A percentile compares a stretch with the other conserved stretches of the same genome.
These are phyloP conservation scores for Autographa pulchrina DNA, from an alignment of 2,888 invertebrate genomes.

Conservation along the genomic window DNA sequence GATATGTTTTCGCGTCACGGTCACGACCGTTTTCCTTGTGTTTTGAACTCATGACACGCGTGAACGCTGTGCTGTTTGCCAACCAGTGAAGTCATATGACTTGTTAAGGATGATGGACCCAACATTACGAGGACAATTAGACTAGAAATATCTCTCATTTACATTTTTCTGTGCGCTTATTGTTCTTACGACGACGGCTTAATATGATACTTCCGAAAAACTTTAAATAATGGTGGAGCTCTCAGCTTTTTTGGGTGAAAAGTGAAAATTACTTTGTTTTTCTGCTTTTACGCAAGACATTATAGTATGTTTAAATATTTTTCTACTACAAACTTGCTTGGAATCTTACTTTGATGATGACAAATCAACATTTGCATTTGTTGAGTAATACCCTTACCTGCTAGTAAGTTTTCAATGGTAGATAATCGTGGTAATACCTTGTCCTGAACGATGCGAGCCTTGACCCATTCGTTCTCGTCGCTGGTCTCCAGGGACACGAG, in stretches of 20 bases:
- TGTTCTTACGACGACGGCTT: not conserved
- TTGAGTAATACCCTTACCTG: no score
- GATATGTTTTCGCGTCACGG: slow-evolving; percentile 67
- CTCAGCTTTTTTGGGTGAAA: not conserved
- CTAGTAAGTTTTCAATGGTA: no score
- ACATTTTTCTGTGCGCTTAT: slow-evolving; percentile 24
- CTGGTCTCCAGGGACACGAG: slow-evolving; percentile 95
- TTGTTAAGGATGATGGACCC: slow-evolving; percentile 65
- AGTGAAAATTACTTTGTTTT: not conserved
- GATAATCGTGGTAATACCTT: slow-evolving; percentile 88
- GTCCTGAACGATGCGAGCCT: slow-evolving; percentile 93
- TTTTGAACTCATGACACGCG: slow-evolving; percentile 62
- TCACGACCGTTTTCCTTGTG: slow-evolving; percentile 63
- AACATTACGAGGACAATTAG: slow-evolving; percentile 35
- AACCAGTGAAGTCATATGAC: slow-evolving; percentile 44
- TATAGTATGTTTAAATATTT: not conserved
- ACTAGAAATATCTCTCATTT: slow-evolving; percentile 26
- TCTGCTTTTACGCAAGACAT: not conserved
- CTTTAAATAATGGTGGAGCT: slow-evolving; percentile 10
- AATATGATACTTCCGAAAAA: slow-evolving; percentile 25
- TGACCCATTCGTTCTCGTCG: slow-evolving; percentile 96
- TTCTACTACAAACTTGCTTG: not conserved
- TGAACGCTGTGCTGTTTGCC: slow-evolving; percentile 63
- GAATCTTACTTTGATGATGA: not conserved
- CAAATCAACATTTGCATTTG: no score